These are phyloP conservation scores for Heptranchias perlo DNA, from an alignment of 2,113 vertebrate genomes.

Conservation along the genomic window DNA sequence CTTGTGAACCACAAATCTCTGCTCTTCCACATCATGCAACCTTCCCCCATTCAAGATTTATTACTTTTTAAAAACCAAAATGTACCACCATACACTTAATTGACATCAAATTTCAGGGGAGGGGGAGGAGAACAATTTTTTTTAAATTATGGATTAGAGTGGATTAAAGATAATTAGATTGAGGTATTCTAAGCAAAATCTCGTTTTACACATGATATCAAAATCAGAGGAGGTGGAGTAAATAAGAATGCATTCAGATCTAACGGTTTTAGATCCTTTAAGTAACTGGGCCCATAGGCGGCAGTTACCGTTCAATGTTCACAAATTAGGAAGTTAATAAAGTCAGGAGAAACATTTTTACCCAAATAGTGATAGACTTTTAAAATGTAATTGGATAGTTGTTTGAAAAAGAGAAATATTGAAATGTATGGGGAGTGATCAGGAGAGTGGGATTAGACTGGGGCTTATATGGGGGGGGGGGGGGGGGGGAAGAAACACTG, in stretches of 20 bases:
- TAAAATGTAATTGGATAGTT: not conserved
- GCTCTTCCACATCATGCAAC: not conserved
- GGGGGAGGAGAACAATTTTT: not conserved
- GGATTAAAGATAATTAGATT: not conserved
- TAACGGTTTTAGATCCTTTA: not conserved
- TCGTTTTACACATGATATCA: not conserved
- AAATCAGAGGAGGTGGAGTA: not conserved
- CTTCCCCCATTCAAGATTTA: not conserved
- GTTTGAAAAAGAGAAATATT: no score
- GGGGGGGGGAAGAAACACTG: no score
- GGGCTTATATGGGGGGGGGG: no score
- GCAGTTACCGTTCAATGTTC: not conserved
- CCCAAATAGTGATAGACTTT: not conserved
- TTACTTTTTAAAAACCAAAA: not conserved
- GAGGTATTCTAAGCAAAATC: not conserved
- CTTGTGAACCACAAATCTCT: not conserved
- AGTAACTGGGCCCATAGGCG: no score
- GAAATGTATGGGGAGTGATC: no score
- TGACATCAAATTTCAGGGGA: not conserved
- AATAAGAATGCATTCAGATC: not conserved
- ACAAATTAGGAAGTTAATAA: not conserved
- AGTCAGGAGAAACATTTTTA: not conserved
- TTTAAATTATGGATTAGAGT: no score
- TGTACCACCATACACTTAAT: not conserved
- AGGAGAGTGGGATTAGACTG: no score